Evolutionary conservation across 2,888 invertebrate species (phyloP).

Genomic region (Caprella mutica): DNA sequence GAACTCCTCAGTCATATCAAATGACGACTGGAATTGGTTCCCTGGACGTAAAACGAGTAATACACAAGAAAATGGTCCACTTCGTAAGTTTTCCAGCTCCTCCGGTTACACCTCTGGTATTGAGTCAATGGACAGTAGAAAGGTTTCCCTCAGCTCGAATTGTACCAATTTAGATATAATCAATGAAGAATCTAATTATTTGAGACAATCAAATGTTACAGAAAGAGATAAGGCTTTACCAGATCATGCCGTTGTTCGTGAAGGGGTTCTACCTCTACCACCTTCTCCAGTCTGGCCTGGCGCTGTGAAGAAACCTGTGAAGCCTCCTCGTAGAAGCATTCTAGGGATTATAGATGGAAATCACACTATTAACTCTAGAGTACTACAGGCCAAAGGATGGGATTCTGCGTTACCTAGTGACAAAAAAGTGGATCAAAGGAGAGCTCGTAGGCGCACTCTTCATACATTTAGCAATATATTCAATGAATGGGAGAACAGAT

Average conservation of each 20-base stretch:
- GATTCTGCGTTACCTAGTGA: not conserved
- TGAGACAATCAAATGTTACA: slow-evolving; percentile 4
- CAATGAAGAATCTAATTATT: slow-evolving; percentile 18
- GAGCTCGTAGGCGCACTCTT: slow-evolving; percentile 18
- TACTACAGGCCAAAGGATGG: not conserved
- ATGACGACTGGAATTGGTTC: slow-evolving; percentile 33
- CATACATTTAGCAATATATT: slow-evolving; percentile 25
- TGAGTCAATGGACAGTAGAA: slow-evolving; percentile 24
- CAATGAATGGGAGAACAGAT: not conserved
- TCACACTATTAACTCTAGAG: not conserved
- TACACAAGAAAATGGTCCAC: not conserved
- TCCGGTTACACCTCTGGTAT: slow-evolving; percentile 25
- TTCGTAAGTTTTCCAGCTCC: not conserved
- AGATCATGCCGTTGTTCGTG: not conserved
- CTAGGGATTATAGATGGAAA: slow-evolving; percentile 2
- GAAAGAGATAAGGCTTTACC: slow-evolving; percentile 5
- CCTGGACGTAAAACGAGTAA: slow-evolving; percentile 26
- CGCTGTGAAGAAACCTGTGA: not conserved
- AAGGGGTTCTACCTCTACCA: slow-evolving; percentile 15
- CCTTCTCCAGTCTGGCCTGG: slow-evolving; percentile 31
- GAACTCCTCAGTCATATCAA: slow-evolving; percentile 15
- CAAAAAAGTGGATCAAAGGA: not conserved
- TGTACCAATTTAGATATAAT: slow-evolving; percentile 23
- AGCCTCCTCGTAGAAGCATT: slow-evolving; percentile 7
- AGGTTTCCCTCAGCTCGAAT: slow-evolving; percentile 23